Percentiles rank a stretch among this genome's conserved stretches.
Conservation (phyloP, 2,888 invertebrate species). For the Eilema griseolum region DNA sequence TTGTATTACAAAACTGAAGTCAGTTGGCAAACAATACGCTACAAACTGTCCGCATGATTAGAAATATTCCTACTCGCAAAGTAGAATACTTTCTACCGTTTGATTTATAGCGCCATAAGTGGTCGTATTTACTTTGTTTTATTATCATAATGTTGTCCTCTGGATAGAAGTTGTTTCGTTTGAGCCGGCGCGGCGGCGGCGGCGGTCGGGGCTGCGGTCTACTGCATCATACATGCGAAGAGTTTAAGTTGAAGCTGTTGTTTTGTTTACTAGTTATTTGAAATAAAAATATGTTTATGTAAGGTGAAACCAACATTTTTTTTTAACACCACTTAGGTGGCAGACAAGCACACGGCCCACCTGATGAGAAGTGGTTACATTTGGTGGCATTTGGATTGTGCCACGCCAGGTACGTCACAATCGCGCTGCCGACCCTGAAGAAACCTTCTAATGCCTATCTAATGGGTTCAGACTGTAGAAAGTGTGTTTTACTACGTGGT, state of each 20-base stretch:
- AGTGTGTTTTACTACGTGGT: not conserved
- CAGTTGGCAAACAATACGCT: not conserved
- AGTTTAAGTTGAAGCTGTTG: conserved; percentile 7
- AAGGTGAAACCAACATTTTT: too few species aligned
- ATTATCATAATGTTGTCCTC: conserved; percentile 41
- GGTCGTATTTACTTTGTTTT: conserved; percentile 43
- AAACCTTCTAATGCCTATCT: too few species aligned
- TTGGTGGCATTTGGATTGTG: too few species aligned
- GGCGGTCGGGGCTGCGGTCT: conserved; percentile 22
- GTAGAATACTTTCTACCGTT: conserved; percentile 45
- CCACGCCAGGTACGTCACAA: too few species aligned
- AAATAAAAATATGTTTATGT: not conserved
- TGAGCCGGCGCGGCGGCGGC: not conserved
- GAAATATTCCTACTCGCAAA: not conserved
- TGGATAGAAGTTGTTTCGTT: conserved; percentile 18
- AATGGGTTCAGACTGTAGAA: too few species aligned
- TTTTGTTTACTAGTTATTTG: conserved; percentile 14
- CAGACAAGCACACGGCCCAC: too few species aligned
- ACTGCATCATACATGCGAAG: conserved; percentile 6
- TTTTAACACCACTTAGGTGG: too few species aligned
- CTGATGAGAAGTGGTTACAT: too few species aligned
- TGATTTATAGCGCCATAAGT: conserved; percentile 58
- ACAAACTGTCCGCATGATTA: conserved; percentile 3
- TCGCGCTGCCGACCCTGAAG: too few species aligned
- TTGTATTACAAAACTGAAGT: too few species aligned